Evolutionary conservation across 2,888 invertebrate species (phyloP), one percentile per base, ranked within the genome.

Genomic region (Apantesis nais): DNA sequence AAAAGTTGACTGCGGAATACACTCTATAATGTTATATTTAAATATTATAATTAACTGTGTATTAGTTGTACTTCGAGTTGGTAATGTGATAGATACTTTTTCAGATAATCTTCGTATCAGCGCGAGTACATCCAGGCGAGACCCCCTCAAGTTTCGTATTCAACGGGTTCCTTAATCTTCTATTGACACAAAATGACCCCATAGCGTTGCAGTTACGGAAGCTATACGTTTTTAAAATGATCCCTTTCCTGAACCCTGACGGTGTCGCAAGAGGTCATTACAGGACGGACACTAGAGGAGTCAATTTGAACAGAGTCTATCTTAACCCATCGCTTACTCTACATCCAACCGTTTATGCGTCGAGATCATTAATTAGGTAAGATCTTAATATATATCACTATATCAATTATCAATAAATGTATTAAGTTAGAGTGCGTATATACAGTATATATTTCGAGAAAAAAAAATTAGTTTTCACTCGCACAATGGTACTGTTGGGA

Each of bases 181-280:
- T 99, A 61, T 90, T 98, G 29, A 96, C 95, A 73, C 96, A 96
- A 44, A 96, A 97, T 73, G 98, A 98, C 89, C 96, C 97, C 1
- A 96, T 97, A 70, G 98, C 98, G 31, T 94, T 96, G 67, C 95
- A 96, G 71, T 93, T 99, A 63, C 95, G 98, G 67, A 96, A 96
- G 83, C 86, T 96, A 63, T 98, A 97, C 88, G 98, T 99, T 78
- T 98, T 99, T 95, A 98, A 98, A 92, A 93, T 99, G 88, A 97
- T 99, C 78, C 99, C 99, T 0, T 97, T 98, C 94, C 91, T 99
- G 76, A 99, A 99, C 93, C 99, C 99, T 0, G 99, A 99, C 86
- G 99, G 99, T 1, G 98, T 99, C 2, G 97, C 97, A 14, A 94
- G 96, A 69, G 99, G 99, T 0, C 98, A 98, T 89, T 98, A 98